Base-by-base conservation (phyloP, 2,797 vertebrate species). In the Euthynnus affinis region DNA sequence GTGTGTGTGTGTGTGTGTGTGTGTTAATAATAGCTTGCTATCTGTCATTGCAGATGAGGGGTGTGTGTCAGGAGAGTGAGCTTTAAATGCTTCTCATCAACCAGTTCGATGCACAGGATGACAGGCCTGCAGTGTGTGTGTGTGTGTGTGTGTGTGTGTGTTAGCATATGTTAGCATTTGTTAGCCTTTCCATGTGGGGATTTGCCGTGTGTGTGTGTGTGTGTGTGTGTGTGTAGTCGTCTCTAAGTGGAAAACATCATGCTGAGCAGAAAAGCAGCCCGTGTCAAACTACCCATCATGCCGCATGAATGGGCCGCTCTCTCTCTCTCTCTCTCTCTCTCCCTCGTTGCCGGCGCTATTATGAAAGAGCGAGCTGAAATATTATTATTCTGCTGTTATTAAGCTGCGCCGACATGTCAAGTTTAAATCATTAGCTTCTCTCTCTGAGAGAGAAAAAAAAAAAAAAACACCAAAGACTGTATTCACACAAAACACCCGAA, bases 251-350 rank as follows among this genome's bases (percentile, higher is more conserved):
- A 75, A 85, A 85, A 83, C 74, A 81, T 85, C 65, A 67, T 80
- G 81, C 85, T 85, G 85, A 83, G 83, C 83, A 68, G 87, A 86
- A 88, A 87, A 87, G 83, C 81, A 86, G 89, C 61, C 63, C 7
- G 57, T 86, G 84, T 90, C 89, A 89, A 87, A 87, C 78, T 83
- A 85, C 74, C 79, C 85, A 89, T 88, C 89, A 89, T 73, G 75
- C 80, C 2, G 23, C 84, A 70, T 91, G 86, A 91, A 88, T 78
- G 76, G 71, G 71, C 49, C 9, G 13, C 66, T 9, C 68, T 32
- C 68, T 14, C 70, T 49, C 52, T 27, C 59, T 60, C 71, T 48
- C 70, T 49, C 52, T 37, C 59, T 60, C 71, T 25, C 29, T 58
- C 15, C 64, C 37, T 65, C 17, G 12, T n/a, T 40, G 69, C 76